Evolutionary conservation across 2,113 vertebrate genomes (phyloP).

Genomic region (Laterallus jamaicensis): DNA sequence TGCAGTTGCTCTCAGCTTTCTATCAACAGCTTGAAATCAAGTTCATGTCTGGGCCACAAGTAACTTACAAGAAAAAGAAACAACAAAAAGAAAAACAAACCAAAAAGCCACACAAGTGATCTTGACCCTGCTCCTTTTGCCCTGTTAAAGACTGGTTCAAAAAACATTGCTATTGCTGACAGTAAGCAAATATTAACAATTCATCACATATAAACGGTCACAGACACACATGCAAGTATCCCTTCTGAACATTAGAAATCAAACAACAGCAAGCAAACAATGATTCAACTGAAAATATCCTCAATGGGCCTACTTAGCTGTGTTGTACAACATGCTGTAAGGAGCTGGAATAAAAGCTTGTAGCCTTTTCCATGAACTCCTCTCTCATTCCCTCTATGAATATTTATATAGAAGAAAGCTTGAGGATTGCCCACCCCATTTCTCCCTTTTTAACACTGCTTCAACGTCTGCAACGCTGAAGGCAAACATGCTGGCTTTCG

Average conservation of each 20-base stretch:
- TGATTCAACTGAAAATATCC: neutral
- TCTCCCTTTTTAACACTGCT: neutral
- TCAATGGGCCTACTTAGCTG: neutral
- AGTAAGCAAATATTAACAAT: neutral
- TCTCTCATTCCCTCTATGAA: neutral
- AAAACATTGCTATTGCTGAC: neutral
- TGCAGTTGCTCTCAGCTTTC: neutral
- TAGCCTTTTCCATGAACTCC: neutral
- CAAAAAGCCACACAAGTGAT: neutral
- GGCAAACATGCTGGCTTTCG: rapidly evolving
- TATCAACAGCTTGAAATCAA: neutral
- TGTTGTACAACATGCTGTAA: rapidly evolving
- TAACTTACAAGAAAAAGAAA: neutral
- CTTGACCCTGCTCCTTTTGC: neutral
- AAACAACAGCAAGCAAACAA: neutral
- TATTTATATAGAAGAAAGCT: rapidly evolving
- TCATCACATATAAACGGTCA: neutral
- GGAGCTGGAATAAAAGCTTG: neutral
- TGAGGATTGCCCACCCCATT: rapidly evolving
- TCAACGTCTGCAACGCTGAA: rapidly evolving
- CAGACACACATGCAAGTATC: neutral
- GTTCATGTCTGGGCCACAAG: neutral
- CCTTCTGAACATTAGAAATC: neutral
- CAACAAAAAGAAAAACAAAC: neutral
- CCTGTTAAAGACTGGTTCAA: neutral